These are phyloP conservation scores for Cossypha heuglini DNA, from an alignment of 2,797 vertebrate genomes.

Conservation along the genomic window DNA sequence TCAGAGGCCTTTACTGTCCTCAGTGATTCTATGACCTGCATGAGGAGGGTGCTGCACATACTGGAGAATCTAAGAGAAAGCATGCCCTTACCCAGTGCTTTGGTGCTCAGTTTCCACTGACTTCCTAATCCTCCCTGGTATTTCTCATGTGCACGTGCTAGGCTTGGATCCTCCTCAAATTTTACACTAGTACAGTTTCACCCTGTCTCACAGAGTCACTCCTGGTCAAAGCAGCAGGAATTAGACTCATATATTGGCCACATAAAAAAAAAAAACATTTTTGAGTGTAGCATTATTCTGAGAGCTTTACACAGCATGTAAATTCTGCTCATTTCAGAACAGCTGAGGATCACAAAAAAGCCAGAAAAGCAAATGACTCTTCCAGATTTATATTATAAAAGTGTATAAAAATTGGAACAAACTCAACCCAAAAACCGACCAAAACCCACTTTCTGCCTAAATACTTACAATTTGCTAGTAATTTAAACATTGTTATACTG, in stretches of 20 bases:
- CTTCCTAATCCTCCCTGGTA: neutral
- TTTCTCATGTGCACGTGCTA: neutral
- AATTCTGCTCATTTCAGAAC: neutral
- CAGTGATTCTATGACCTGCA: neutral
- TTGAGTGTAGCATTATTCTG: neutral
- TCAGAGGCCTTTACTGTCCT: neutral
- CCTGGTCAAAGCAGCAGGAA: neutral
- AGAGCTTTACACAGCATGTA: neutral
- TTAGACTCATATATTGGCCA: neutral
- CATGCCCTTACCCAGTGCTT: neutral
- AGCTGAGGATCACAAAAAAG: neutral
- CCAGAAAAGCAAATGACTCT: neutral
- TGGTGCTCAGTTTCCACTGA: neutral
- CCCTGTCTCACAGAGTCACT: neutral
- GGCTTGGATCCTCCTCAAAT: neutral
- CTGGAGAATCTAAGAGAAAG: neutral
- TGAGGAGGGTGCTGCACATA: neutral
- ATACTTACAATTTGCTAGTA: neutral
- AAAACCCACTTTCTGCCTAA: neutral
- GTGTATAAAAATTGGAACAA: neutral
- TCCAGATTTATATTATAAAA: neutral
- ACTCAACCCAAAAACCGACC: fast-evolving
- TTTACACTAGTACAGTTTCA: neutral
- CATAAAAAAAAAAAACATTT: neutral
- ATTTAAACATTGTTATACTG: neutral